A percentile compares a stretch with the other conserved stretches of the same genome.
phyloP scores from a whole-genome alignment of 53 echinoderm and acorn worm species.

The Henricia sp. region DNA sequence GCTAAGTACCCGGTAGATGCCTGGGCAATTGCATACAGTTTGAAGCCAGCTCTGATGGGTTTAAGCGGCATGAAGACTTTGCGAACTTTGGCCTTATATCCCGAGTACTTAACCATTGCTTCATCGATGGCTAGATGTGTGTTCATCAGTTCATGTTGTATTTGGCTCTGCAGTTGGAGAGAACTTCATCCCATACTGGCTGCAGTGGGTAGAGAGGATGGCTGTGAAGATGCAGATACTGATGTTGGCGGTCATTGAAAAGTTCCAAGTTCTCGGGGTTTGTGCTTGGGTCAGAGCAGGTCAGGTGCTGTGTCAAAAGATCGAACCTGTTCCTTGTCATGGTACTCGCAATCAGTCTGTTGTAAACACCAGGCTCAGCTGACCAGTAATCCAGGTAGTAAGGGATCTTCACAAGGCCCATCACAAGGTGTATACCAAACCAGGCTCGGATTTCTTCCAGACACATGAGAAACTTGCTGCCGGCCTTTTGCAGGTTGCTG shows the following conservation, averaged over 20 bases:
- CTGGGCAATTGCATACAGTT: constrained; percentile 38
- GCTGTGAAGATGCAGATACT: neutral
- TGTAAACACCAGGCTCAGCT: neutral
- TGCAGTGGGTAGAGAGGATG: constrained; percentile 41
- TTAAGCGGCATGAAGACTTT: constrained; percentile 48
- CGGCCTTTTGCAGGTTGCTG: neutral
- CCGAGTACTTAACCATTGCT: constrained; percentile 32
- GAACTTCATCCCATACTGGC: constrained; percentile 38
- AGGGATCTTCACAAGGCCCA: constrained; percentile 36
- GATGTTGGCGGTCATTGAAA: constrained; percentile 6
- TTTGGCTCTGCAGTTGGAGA: neutral
- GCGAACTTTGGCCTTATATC: constrained; percentile 30
- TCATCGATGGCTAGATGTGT: constrained; percentile 27
- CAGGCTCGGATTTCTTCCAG: constrained; percentile 14
- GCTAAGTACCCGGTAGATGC: constrained; percentile 6
- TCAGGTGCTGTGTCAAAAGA: neutral
- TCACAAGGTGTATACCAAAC: constrained; percentile 20
- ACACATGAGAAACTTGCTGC: neutral
- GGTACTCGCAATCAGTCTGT: constrained; percentile 6
- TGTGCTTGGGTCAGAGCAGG: constrained; percentile 8
- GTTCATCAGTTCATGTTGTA: constrained; percentile 9
- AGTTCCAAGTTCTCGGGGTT: constrained; percentile 13
- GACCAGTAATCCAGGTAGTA: constrained; percentile 38
- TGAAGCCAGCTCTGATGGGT: constrained; percentile 41
- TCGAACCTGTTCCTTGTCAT: constrained; percentile 35